phyloP scores from a whole-genome alignment of 30 jellyfish, hydroid and myxozoan species.

The Rhopilema esculentum region DNA sequence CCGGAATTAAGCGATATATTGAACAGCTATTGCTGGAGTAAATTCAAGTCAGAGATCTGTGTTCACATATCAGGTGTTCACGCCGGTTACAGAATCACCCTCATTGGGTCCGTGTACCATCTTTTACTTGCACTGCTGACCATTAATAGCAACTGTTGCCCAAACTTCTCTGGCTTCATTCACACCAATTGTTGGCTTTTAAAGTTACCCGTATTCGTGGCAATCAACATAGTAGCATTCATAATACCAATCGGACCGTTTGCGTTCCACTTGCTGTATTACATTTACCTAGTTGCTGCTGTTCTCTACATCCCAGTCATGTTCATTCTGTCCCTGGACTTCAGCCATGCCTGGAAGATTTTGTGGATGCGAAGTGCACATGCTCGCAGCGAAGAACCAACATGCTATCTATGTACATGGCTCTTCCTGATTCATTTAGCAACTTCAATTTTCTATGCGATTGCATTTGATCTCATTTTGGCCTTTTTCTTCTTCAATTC shows the following conservation, averaged over 20 bases:
- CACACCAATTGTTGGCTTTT: conserved; percentile 83
- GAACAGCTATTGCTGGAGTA: conserved; percentile 63
- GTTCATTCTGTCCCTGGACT: conserved; percentile 72
- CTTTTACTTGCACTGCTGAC: conserved; percentile 49
- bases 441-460: conserved; percentile 88
- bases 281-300: conserved; percentile 56
- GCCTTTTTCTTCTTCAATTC: conserved; percentile 94
- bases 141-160: conserved; percentile 55
- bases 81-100: conserved; percentile 87
- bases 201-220: conserved; percentile 61
- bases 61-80: conserved; percentile 80
- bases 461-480: conserved; percentile 76
- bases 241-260: conserved; percentile 69
- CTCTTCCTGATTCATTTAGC: conserved; percentile 82
- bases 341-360: conserved; percentile 86
- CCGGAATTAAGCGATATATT: conserved; percentile 69
- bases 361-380: conserved; percentile 86
- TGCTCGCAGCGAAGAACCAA: conserved; percentile 77
- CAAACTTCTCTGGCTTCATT: conserved; percentile 32
- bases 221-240: conserved; percentile 57
- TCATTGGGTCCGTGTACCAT: conserved; percentile 57
- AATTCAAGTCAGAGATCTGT: conserved; percentile 54
- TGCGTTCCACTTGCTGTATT: conserved; percentile 63
- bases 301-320: conserved; percentile 60
- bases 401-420: conserved; percentile 98